These are phyloP conservation scores for Lysiphlebus fabarum DNA, from an alignment of 1,140 invertebrate genomes.

Conservation along the genomic window DNA sequence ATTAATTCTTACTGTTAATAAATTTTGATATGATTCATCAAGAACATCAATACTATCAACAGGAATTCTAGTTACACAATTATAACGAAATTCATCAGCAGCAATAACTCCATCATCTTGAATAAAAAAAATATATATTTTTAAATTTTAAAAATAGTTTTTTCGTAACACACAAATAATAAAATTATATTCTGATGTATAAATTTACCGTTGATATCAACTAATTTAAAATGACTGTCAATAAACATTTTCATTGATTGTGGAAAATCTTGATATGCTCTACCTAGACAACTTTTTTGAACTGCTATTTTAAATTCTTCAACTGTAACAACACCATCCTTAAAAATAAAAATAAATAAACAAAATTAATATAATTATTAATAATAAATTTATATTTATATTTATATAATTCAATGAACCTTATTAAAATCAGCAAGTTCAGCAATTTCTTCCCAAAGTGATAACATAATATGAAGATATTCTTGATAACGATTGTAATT, in stretches of 20 bases:
- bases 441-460: constrained; percentile 80
- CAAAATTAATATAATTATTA: constrained; percentile 2
- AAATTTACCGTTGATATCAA: constrained; percentile 68
- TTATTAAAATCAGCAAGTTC: constrained; percentile 82
- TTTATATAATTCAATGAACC: constrained; percentile 50
- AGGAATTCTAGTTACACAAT: constrained; percentile 74
- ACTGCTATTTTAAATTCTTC: constrained; percentile 81
- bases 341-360: constrained; percentile 35
- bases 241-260: constrained; percentile 80
- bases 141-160: constrained; percentile 1
- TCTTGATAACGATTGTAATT: constrained; percentile 66
- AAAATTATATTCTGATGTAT: neutral
- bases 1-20: constrained; percentile 65
- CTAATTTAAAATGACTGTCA: constrained; percentile 75
- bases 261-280: constrained; percentile 75
- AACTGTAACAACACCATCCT: constrained; percentile 77
- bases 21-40: constrained; percentile 72
- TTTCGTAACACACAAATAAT: neutral
- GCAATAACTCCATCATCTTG: constrained; percentile 71
- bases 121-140: constrained; percentile 11
- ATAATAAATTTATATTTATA: neutral
- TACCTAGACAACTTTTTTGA: constrained; percentile 74
- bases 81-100: constrained; percentile 77
- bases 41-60: constrained; percentile 71
- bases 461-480: constrained; percentile 76